Percentiles rank a stretch among this genome's conserved stretches.
phyloP scores from a whole-genome alignment of 2,113 vertebrate species.

The Ptilonorhynchus violaceus region DNA sequence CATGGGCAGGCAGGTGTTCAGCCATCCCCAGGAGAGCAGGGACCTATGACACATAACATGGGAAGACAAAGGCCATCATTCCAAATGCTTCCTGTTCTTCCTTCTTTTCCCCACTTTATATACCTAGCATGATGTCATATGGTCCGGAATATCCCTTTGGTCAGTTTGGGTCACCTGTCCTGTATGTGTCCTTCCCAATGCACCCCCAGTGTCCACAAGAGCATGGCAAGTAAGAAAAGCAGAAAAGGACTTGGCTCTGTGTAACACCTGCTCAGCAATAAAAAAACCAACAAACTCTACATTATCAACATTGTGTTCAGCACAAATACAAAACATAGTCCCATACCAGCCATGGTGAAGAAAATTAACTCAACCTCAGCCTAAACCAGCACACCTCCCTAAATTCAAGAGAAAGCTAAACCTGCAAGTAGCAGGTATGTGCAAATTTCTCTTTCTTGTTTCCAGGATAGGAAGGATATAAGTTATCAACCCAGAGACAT shows the following conservation, averaged over 20 bases:
- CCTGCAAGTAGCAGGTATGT: not conserved
- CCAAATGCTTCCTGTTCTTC: not conserved
- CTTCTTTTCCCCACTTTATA: not conserved
- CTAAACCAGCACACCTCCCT: not conserved
- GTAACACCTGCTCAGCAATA: not conserved
- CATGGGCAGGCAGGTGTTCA: not conserved
- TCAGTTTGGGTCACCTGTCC: not conserved
- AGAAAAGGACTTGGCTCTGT: not conserved
- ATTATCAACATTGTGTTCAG: not conserved
- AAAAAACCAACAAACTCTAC: not conserved
- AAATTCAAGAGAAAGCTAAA: not conserved
- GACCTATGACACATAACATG: rapidly evolving
- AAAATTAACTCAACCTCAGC: not conserved
- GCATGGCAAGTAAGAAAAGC: not conserved
- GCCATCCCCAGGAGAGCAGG: not conserved
- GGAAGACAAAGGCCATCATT: not conserved
- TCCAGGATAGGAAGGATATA: not conserved
- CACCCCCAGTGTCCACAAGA: not conserved
- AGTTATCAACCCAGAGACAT: not conserved
- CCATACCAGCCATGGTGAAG: not conserved
- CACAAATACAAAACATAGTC: not conserved
- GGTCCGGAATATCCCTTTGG: not conserved
- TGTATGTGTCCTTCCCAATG: rapidly evolving
- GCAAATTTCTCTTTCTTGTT: not conserved
- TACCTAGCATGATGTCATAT: not conserved